Percentiles rank a stretch among this genome's conserved stretches.
Conservation (phyloP, 2,888 invertebrate genomes). For the Rambutsinella grinnellia region DNA sequence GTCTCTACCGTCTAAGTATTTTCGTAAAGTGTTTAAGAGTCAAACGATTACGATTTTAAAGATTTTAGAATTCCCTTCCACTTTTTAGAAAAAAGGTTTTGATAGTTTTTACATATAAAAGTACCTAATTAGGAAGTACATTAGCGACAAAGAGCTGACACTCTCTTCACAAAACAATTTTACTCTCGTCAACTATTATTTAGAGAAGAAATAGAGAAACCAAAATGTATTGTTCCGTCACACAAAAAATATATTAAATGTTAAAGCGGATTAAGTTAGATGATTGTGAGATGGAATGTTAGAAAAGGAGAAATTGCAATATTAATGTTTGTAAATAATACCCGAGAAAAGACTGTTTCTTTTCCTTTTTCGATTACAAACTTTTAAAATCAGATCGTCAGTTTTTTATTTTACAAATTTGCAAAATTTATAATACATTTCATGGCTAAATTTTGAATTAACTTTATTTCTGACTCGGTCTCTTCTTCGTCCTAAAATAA, state of each 20-base stretch:
- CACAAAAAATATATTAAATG: conserved; percentile 2
- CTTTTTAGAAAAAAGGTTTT: too few relatives aligned
- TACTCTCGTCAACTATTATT: too few relatives aligned
- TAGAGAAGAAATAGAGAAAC: not conserved
- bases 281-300: not conserved
- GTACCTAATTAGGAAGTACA: conserved; percentile 22
- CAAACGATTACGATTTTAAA: conserved; percentile 11
- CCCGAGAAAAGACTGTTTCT: conserved; percentile 55
- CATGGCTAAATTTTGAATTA: too few relatives aligned
- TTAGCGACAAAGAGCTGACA: too few relatives aligned
- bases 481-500: too few relatives aligned
- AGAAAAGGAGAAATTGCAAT: conserved; percentile 22
- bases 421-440: too few relatives aligned
- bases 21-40: conserved; percentile 45
- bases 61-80: not conserved
- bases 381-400: not conserved
- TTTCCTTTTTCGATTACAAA: conserved; percentile 36
- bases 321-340: conserved; percentile 21
- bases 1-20: conserved; percentile 59
- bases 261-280: too few relatives aligned
- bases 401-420: not conserved
- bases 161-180: too few relatives aligned
- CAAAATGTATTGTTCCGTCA: conserved; percentile 29
- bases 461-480: too few relatives aligned
- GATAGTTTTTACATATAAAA: conserved; percentile 31